Evolutionary conservation across 2,113 vertebrate species (phyloP).

Genomic region (Esox niger): DNA sequence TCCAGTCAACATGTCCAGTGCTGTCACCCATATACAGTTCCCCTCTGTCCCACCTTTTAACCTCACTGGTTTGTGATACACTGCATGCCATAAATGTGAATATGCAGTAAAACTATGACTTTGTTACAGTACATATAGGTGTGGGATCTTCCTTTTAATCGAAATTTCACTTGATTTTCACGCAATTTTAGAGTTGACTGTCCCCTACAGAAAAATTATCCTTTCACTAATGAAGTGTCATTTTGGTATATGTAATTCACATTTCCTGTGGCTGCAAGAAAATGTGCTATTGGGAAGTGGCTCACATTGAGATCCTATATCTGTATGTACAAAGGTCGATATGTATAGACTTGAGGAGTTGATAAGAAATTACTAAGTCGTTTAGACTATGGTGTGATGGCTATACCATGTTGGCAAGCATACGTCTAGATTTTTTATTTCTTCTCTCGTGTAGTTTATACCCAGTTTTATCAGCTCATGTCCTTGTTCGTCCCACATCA

Average conservation of each 20-base stretch:
- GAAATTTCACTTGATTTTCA: no score
- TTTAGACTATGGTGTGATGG: background rate
- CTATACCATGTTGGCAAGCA: background rate
- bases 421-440: background rate
- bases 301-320: no score
- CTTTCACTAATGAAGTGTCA: no score
- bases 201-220: no score
- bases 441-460: background rate
- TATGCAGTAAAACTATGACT: background rate
- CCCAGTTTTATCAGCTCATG: background rate
- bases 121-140: background rate
- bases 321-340: background rate
- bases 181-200: no score
- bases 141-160: no score
- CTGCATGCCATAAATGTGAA: background rate
- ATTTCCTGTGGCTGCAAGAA: no score
- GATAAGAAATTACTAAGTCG: background rate
- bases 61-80: constrained; percentile 53
- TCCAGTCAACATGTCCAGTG: constrained; percentile 66
- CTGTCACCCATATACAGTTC: constrained; percentile 53
- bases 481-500: background rate
- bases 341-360: background rate
- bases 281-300: no score
- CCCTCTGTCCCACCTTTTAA: constrained; percentile 66
- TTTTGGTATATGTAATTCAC: no score